Evolutionary conservation across 2,113 vertebrate species (phyloP).

Genomic region (Steatornis caripensis): DNA sequence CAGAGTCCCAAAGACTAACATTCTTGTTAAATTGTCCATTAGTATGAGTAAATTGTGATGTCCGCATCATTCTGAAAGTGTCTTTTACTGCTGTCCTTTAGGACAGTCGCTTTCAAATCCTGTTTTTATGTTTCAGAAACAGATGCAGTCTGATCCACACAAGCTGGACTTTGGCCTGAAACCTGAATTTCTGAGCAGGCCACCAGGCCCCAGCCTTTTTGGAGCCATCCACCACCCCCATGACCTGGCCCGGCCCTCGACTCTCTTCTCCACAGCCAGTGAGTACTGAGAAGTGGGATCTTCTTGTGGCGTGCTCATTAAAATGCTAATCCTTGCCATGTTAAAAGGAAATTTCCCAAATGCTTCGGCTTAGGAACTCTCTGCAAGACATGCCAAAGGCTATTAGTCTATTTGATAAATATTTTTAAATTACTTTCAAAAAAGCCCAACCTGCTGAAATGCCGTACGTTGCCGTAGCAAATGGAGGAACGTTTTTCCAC

Average conservation of each 20-base stretch:
- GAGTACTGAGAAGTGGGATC: constrained; percentile 56
- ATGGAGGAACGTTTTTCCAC: neutral
- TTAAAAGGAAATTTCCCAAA: neutral
- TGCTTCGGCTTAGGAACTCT: neutral
- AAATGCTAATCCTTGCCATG: neutral
- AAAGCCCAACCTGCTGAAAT: neutral
- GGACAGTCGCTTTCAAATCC: neutral
- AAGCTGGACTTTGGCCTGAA: constrained; percentile 98
- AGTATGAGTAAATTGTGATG: neutral
- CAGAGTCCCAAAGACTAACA: accelerated
- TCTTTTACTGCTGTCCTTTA: neutral
- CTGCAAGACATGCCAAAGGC: neutral
- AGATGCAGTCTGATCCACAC: constrained; percentile 98
- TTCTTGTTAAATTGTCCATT: neutral
- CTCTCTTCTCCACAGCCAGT: constrained; percentile 94
- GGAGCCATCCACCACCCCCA: constrained; percentile 93
- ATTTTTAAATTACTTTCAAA: neutral
- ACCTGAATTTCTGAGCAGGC: constrained; percentile 93
- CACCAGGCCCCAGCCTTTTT: constrained; percentile 91
- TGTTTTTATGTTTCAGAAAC: constrained; percentile 82
- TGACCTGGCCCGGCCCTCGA: constrained; percentile 92
- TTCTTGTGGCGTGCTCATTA: neutral
- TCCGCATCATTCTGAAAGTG: neutral
- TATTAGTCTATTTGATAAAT: neutral
- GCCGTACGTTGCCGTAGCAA: neutral